Conservation (phyloP, 2,888 invertebrate genomes). For the Epistrophella euchroma region DNA sequence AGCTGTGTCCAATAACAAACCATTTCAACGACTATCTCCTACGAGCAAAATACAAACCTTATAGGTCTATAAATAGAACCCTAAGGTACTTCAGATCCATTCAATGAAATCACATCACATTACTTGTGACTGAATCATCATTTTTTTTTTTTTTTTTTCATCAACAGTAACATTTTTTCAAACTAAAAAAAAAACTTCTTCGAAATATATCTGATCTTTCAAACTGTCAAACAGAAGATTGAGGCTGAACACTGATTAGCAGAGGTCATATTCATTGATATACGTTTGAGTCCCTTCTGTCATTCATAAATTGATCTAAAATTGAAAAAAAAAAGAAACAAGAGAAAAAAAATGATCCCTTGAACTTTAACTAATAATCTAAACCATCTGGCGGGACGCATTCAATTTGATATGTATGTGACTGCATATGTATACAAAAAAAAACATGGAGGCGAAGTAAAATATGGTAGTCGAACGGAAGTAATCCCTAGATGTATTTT, state of each 20-base stretch:
- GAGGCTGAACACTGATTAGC: constrained; percentile 54
- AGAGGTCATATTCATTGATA: constrained; percentile 49
- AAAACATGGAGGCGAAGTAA: constrained; percentile 19
- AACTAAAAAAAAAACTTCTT: neutral
- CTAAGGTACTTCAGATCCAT: constrained; percentile 35
- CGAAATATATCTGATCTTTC: constrained; percentile 24
- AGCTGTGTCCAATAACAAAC: neutral
- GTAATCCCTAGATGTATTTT: constrained; percentile 54
- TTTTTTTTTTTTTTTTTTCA: neutral
- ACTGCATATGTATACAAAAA: constrained; percentile 4
- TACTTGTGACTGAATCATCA: constrained; percentile 21
- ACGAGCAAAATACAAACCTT: neutral
- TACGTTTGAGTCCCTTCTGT: constrained; percentile 33
- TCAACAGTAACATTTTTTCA: neutral
- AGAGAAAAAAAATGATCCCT: constrained; percentile 54
- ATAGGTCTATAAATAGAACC: constrained; percentile 59
- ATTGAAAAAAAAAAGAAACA: constrained; percentile 16
- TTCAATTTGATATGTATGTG: constrained; percentile 56
- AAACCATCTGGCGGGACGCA: constrained; percentile 72
- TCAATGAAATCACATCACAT: constrained; percentile 16
- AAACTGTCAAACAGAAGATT: constrained; percentile 45
- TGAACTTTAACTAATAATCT: constrained; percentile 63
- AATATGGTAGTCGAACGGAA: constrained; percentile 64
- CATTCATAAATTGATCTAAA: constrained; percentile 60
- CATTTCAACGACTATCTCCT: too few relatives aligned